Evolutionary conservation across 2,113 vertebrate genomes (phyloP), one percentile per base, ranked within the genome.

Genomic region (Prinia subflava): DNA sequence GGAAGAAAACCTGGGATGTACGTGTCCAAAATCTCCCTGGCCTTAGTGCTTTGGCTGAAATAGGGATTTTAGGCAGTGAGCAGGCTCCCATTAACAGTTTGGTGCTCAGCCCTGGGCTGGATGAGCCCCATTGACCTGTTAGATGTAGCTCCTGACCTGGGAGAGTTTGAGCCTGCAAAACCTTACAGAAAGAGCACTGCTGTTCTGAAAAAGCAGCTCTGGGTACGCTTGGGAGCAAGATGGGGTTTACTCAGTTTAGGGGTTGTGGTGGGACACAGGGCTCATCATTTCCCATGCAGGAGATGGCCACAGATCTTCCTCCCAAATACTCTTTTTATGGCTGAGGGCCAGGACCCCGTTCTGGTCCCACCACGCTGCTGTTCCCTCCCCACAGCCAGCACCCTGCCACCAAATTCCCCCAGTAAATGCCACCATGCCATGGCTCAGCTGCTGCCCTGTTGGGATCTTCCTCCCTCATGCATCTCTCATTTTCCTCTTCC

Each of bases 401-500:
- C 27, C 30, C n/a, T 47, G 46, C 16, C 77, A 76, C 21, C 6
- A 1, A 30, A 52, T 9, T 14, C 27, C 39, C 50, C 20, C 53
- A 68, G 23, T 33, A 55, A 71, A 52, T 44, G 17, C 22, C 67
- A 44, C 37, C 2, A 3, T 3, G 11, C 53, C 42, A 28, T 4
- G 19, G 44, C 31, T 53, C 37, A 20, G 67, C 39, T 78, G 49
- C 55, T 53, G 76, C 46, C 37, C 59, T 4, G 0, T 2, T 4
- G 2, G 73, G 9, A 65, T 37, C 28, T 83, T 85, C n/a, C 44
- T 82, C 62, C 83, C 41, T 85, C 8, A 9, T 9, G 2, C 39
- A 37, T 21, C 65, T 23, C n/a, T 71, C 68, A 14, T 71, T 94
- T 93, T 75, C 92, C 73, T 87, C 25, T 89, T 94, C 62, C 28